Evolutionary conservation across 2,113 vertebrate genomes (phyloP).

Genomic region (Hoplias malabaricus): DNA sequence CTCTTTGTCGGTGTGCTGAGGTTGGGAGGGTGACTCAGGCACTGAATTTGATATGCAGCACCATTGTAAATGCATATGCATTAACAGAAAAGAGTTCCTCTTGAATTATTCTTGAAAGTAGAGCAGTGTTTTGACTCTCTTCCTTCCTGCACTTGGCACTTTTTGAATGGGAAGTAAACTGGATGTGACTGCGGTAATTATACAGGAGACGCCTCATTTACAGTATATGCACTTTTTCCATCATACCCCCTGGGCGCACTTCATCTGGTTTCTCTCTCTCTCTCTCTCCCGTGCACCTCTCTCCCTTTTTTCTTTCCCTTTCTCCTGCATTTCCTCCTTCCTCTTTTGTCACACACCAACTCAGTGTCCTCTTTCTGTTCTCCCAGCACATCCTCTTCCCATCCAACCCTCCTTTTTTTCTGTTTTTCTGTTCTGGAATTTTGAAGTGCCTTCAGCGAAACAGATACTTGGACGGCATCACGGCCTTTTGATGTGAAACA

Average conservation of each 20-base stretch:
- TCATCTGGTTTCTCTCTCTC: background rate
- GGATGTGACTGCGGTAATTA: conserved; percentile 10
- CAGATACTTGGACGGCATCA: conserved; percentile 3
- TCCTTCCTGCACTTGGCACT: background rate
- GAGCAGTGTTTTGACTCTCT: background rate
- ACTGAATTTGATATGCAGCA: background rate
- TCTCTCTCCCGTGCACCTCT: background rate
- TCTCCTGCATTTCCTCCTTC: background rate
- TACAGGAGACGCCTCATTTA: conserved; percentile 10
- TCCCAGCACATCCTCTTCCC: background rate
- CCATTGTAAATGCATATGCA: background rate
- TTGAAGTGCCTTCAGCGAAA: background rate
- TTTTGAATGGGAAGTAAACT: background rate
- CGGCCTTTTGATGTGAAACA: background rate
- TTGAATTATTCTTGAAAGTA: background rate
- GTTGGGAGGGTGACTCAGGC: background rate
- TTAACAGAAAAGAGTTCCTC: background rate
- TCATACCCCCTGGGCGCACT: background rate
- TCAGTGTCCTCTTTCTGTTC: background rate
- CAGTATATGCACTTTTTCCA: background rate
- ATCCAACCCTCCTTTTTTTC: background rate
- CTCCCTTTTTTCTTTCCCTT: background rate
- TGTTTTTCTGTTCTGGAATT: conserved; percentile 3
- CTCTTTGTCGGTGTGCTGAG: background rate
- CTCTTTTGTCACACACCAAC: background rate